These are phyloP conservation scores for Pocillopora damicornis DNA, from an alignment of 64 coral and sea anemone genomes.

Conservation along the genomic window DNA sequence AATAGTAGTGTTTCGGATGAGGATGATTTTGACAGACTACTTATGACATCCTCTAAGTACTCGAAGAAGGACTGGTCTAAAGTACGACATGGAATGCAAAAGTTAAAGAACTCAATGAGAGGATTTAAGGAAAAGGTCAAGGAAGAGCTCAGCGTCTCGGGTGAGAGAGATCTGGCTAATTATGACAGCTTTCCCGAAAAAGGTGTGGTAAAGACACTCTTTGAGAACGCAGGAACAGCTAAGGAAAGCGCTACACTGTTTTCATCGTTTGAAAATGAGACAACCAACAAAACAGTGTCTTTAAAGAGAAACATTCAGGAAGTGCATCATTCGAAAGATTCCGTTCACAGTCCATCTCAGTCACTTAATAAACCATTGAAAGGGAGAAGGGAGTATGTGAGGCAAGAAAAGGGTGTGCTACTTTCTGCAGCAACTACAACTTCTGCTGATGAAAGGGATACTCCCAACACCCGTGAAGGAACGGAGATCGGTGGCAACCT, in stretches of 20 bases:
- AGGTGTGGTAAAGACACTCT: not conserved
- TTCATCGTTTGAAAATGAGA: not conserved
- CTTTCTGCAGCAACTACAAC: not conserved
- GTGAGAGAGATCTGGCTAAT: not conserved
- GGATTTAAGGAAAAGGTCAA: slow-evolving; percentile 7
- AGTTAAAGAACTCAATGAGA: slow-evolving; percentile 20
- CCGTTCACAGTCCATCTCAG: not conserved
- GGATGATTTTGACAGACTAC: slow-evolving; percentile 20
- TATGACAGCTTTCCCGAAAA: not conserved
- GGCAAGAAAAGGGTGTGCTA: not conserved
- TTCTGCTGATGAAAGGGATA: not conserved
- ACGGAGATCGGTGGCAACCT: not conserved
- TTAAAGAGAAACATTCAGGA: not conserved
- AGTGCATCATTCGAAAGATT: not conserved
- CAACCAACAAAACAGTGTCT: not conserved
- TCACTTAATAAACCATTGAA: not conserved
- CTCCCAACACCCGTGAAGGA: not conserved
- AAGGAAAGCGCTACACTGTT: not conserved
- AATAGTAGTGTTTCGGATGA: slow-evolving; percentile 18
- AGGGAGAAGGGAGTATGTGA: not conserved
- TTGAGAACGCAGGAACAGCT: too few relatives aligned
- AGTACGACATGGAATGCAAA: slow-evolving; percentile 13
- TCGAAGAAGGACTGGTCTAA: slow-evolving; percentile 54
- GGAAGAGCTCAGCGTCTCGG: not conserved
- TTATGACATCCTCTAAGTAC: slow-evolving; percentile 16